Percentiles rank a stretch among this genome's conserved stretches.
Evolutionary conservation across 2,888 invertebrate genomes (phyloP).

Genomic region (Dryomyza anilis): DNA sequence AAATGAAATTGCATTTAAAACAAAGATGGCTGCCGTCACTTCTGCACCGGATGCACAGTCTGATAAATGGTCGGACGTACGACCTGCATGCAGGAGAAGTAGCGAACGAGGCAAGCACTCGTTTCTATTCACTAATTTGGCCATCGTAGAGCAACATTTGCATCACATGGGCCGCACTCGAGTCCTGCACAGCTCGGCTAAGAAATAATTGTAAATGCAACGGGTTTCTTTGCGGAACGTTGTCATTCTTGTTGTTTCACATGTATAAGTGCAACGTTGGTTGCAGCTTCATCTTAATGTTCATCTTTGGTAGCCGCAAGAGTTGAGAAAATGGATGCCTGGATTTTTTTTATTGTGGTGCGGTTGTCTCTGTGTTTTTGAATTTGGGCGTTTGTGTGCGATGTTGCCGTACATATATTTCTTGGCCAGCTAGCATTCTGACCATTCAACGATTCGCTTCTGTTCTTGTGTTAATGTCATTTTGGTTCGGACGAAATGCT

Average conservation of each 20-base stretch:
- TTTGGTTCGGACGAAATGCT: too few relatives aligned
- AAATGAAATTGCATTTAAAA: slow-evolving; percentile 9
- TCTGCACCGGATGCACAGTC: slow-evolving; percentile 4
- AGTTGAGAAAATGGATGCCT: slow-evolving; percentile 7
- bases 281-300: slow-evolving; percentile 14
- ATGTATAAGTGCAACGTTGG: neutral
- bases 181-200: too few relatives aligned
- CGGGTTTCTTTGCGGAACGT: neutral
- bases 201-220: slow-evolving; percentile 16
- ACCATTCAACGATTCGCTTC: too few relatives aligned
- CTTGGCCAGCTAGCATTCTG: too few relatives aligned
- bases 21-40: slow-evolving; percentile 3
- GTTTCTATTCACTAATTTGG: slow-evolving; percentile 12
- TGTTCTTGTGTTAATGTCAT: too few relatives aligned
- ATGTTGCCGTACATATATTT: too few relatives aligned
- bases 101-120: neutral
- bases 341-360: slow-evolving; percentile 4
- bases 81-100: neutral
- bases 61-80: neutral
- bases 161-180: slow-evolving; percentile 6
- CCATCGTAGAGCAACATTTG: slow-evolving; percentile 12
- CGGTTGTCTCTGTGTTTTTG: too few relatives aligned
- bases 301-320: slow-evolving; percentile 17
- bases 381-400: too few relatives aligned
- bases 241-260: slow-evolving; percentile 1